Percentiles rank a stretch among this genome's conserved stretches.
phyloP scores from a whole-genome alignment of 2,888 invertebrate species.

The Ochropleura leucogaster region DNA sequence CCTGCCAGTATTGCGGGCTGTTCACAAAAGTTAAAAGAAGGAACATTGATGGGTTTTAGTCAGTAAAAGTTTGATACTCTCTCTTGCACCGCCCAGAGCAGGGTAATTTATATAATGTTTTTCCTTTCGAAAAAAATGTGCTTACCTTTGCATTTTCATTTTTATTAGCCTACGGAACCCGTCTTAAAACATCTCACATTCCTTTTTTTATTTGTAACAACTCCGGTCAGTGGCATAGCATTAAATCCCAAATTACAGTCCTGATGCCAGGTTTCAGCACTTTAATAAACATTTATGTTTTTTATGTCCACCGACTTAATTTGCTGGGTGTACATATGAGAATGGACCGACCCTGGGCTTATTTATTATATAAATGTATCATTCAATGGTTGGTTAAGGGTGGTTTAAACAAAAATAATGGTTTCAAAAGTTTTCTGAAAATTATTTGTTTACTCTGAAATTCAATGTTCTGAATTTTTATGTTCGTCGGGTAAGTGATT shows the following conservation, averaged over 20 bases:
- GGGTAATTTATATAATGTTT: no score
- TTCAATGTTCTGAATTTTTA: neutral
- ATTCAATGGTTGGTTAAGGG: slow-evolving; percentile 38
- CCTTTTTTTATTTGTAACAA: slow-evolving; percentile 47
- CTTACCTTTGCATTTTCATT: neutral
- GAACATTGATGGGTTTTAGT: no score
- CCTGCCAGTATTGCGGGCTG: no score
- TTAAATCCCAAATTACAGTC: slow-evolving; percentile 69
- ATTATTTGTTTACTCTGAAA: neutral
- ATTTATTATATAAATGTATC: slow-evolving; percentile 55
- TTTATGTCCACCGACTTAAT: slow-evolving; percentile 67
- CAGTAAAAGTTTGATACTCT: no score
- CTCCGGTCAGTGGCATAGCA: slow-evolving; percentile 59
- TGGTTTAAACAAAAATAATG: neutral
- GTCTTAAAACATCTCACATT: slow-evolving; percentile 25
- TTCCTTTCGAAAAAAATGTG: neutral
- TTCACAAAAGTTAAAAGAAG: no score
- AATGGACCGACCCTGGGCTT: slow-evolving; percentile 43
- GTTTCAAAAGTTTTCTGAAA: neutral
- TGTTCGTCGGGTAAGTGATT: neutral
- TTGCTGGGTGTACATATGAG: slow-evolving; percentile 64
- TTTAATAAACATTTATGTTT: slow-evolving; percentile 71
- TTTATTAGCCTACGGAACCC: slow-evolving; percentile 56
- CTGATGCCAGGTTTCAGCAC: slow-evolving; percentile 69
- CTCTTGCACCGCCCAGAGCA: no score